Evolutionary conservation across 2,888 invertebrate genomes (phyloP), one percentile per base, ranked within the genome.

Genomic region (Cylloceria caligata): DNA sequence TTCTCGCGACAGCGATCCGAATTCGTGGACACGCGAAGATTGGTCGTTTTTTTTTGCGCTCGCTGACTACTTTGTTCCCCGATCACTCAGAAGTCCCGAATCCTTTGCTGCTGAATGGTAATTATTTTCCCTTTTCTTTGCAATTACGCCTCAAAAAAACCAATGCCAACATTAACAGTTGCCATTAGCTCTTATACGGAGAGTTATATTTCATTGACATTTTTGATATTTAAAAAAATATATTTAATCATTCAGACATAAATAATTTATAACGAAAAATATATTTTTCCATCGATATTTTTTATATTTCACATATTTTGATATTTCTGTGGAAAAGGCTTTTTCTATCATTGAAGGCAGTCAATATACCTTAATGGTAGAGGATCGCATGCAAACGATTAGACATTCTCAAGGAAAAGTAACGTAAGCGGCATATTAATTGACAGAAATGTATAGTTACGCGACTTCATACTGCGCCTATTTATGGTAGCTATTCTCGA

Each of bases 1-100:
- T 80, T 83, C 75, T 72, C 62, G 68, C 72, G 67, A 83, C 52
- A 49, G 52, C 68, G 68, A 30, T 65, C 34, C 62, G 57, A 80
- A 80, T 83, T 83, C 79, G 76, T 24, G 72, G 72, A 83, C 64
- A 64, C 67, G 55, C 42, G 64, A 57, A 19, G 30, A 34, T 60
- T 34, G 16, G n/a, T 3, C 6, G 13, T 19, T 57, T 52, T 67
- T 65, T 55, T 60, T 65, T 24, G 30, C 60, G 24, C 45, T 39
- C 74, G 55, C 78, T 69, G 81, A 78, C 74, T 78, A 69, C 62
- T 75, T 71, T 57, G 57, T 71, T 68, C 68, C 77, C 30, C 73
- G 45, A 82, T 65, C 57, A 71, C 69, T 78, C 39, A 24, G 2
- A n/a, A n/a, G 34, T 42, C 49, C 45, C n/a, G 52, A 13, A 68